phyloP scores from a whole-genome alignment of 2,888 invertebrate genomes.

The Drosophila dives region DNA sequence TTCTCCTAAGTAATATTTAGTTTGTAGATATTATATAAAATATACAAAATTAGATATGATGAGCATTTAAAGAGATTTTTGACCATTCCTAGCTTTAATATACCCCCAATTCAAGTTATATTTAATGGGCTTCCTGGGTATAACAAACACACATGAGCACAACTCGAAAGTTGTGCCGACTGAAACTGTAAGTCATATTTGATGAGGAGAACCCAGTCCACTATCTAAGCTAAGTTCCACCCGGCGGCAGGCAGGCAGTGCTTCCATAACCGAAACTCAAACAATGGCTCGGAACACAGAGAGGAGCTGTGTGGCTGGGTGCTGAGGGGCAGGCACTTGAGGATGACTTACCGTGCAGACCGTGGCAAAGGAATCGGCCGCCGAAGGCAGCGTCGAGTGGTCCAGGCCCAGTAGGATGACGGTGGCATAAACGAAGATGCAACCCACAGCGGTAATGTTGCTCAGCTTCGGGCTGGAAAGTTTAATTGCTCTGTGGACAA shows the following conservation, averaged over 20 bases:
- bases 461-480: conserved; percentile 96
- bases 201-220: conserved; percentile 43
- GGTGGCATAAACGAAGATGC: conserved; percentile 94
- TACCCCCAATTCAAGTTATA: neutral
- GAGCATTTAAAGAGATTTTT: neutral
- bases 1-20: neutral
- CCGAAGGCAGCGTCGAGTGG: conserved; percentile 90
- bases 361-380: conserved; percentile 90
- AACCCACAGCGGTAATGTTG: conserved; percentile 96
- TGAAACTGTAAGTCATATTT: conserved; percentile 79
- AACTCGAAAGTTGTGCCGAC: conserved; percentile 59
- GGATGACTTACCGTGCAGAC: conserved; percentile 92
- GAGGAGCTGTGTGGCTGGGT: neutral
- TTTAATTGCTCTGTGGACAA: conserved; percentile 91
- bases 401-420: conserved; percentile 94
- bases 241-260: conserved; percentile 25
- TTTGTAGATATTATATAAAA: neutral
- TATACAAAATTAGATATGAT: neutral
- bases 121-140: conserved; percentile 26
- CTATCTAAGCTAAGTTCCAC: conserved; percentile 5
- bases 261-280: conserved; percentile 77
- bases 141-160: conserved; percentile 67
- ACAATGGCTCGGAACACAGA: conserved; percentile 52
- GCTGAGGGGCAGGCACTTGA: conserved; percentile 16
- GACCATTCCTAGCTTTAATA: neutral